Percentiles rank a stretch among this genome's conserved stretches.
Conservation (phyloP, 2,113 vertebrate species). For the Choloepus hoffmanni region DNA sequence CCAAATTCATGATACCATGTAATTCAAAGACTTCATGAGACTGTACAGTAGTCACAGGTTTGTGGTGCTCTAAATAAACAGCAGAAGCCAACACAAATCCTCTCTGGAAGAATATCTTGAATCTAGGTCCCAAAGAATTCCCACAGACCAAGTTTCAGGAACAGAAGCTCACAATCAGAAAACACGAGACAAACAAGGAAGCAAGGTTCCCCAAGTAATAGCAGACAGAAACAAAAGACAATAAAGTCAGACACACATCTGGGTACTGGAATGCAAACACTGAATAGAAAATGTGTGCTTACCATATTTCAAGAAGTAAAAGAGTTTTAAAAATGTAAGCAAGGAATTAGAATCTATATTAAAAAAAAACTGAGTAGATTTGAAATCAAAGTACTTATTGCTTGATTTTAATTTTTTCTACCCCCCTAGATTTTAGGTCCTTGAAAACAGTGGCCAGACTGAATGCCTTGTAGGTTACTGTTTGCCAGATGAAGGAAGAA, state of each 20-base stretch:
- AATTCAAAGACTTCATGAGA: not conserved
- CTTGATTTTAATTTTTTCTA: not conserved
- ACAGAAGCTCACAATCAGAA: not conserved
- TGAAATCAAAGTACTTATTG: slow-evolving; percentile 9
- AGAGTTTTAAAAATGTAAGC: slow-evolving; percentile 28
- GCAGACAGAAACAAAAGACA: not conserved
- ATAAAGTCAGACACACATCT: not conserved
- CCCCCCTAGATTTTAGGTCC: not conserved
- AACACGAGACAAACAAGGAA: not conserved
- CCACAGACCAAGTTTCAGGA: not conserved
- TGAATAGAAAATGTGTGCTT: not conserved
- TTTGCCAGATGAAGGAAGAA: not conserved
- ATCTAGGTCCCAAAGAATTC: not conserved
- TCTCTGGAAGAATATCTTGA: not conserved
- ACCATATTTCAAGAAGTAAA: slow-evolving; percentile 31
- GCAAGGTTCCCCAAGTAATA: not conserved
- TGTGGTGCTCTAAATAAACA: not conserved
- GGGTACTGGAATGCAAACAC: not conserved
- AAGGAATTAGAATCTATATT: not conserved
- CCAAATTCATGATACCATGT: not conserved
- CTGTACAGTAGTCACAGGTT: not conserved
- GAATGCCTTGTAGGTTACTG: not conserved
- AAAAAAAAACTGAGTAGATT: not conserved
- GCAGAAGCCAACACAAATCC: not conserved
- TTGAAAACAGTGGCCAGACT: not conserved